phyloP scores from a whole-genome alignment of 2,888 invertebrate genomes.

The Archaeoteleia sp. region DNA sequence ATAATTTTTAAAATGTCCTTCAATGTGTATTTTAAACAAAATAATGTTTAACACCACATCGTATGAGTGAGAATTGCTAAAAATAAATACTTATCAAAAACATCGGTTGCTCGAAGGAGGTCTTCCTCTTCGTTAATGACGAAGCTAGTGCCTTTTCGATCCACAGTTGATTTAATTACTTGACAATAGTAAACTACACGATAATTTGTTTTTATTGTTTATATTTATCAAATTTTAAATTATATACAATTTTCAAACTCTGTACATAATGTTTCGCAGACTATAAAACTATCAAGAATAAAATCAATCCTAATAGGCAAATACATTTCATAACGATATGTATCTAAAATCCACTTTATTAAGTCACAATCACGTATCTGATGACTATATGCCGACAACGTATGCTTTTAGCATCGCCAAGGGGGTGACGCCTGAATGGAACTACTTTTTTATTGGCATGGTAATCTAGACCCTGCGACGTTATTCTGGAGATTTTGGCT shows the following conservation, averaged over 20 bases:
- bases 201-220: background rate
- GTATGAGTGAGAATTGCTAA: constrained; percentile 55
- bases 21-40: constrained; percentile 34
- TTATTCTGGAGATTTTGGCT: constrained; percentile 48
- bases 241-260: constrained; percentile 13
- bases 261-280: too few species aligned
- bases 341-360: constrained; percentile 60
- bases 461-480: constrained; percentile 56
- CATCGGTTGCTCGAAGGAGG: constrained; percentile 53
- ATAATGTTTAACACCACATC: constrained; percentile 57
- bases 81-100: constrained; percentile 21
- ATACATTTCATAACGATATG: constrained; percentile 49
- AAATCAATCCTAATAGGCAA: constrained; percentile 25
- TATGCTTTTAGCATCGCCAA: constrained; percentile 40
- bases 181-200: constrained; percentile 40
- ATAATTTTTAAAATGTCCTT: too few species aligned
- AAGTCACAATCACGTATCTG: constrained; percentile 65
- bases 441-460: constrained; percentile 58
- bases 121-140: constrained; percentile 60
- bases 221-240: too few species aligned
- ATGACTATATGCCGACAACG: constrained; percentile 58
- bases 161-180: constrained; percentile 63
- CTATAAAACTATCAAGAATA: constrained; percentile 24
- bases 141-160: constrained; percentile 62
- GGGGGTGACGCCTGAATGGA: constrained; percentile 56